Evolutionary conservation across 2,797 vertebrate species (phyloP).

Genomic region (Phaenicophaeus curvirostris): DNA sequence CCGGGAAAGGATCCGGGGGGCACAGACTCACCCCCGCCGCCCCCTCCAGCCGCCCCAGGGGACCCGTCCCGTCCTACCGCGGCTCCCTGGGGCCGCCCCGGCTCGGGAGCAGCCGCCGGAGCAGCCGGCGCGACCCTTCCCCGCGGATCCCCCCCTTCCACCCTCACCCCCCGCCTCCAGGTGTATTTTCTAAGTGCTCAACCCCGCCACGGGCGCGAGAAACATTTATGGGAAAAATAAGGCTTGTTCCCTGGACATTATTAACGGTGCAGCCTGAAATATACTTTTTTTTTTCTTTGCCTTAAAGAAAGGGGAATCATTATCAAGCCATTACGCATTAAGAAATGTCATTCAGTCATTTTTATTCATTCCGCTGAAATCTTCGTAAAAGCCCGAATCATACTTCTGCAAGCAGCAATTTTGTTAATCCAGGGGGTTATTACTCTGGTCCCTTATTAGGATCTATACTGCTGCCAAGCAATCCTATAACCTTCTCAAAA

Average conservation of each 20-base stretch:
- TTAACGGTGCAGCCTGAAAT: constrained; percentile 73
- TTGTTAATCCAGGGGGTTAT: constrained; percentile 84
- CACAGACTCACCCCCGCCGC: too few species aligned
- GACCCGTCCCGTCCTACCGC: too few species aligned
- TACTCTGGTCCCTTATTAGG: constrained; percentile 84
- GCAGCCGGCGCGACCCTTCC: neutral
- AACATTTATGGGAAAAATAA: constrained; percentile 56
- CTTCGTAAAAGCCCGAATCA: constrained; percentile 83
- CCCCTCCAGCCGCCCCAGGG: neutral
- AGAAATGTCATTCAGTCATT: constrained; percentile 84
- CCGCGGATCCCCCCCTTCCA: neutral
- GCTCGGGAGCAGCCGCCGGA: neutral
- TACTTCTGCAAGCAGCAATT: constrained; percentile 84
- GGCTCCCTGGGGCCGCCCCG: too few species aligned
- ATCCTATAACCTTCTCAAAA: constrained; percentile 87
- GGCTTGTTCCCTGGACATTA: constrained; percentile 72
- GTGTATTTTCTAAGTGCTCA: constrained; percentile 13
- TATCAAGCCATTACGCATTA: constrained; percentile 80
- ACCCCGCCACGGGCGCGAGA: neutral
- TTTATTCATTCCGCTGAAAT: constrained; percentile 82
- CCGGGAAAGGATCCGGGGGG: too few species aligned
- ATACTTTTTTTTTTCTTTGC: constrained; percentile 9
- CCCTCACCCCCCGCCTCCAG: neutral
- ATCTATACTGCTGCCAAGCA: constrained; percentile 85
- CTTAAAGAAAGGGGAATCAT: constrained; percentile 79